Conservation (phyloP, 2,797 vertebrate species). For the Enteromius thamalakanensis region DNA sequence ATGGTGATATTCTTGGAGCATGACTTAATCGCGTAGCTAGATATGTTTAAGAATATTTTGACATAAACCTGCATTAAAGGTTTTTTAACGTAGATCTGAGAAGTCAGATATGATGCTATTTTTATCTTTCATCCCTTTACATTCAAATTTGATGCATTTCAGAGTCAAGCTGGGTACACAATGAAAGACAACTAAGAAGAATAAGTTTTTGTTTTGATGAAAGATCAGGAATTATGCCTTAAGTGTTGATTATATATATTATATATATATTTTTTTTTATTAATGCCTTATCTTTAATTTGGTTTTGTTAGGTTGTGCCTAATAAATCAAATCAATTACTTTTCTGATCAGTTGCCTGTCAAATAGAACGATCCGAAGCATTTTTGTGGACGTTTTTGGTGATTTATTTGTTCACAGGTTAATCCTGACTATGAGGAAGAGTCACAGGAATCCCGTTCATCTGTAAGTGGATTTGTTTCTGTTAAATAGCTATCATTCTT, state of each 20-base stretch:
- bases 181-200: not conserved
- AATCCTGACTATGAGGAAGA: slow-evolving; percentile 82
- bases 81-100: not conserved
- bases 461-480: slow-evolving; percentile 67
- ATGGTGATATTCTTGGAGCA: slow-evolving; percentile 1
- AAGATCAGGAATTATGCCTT: not conserved
- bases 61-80: not conserved
- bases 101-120: not conserved
- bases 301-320: not conserved
- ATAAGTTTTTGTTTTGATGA: not conserved
- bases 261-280: not conserved
- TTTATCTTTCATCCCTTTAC: not conserved
- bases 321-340: not conserved
- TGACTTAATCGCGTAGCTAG: not conserved
- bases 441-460: slow-evolving; percentile 74
- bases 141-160: not conserved
- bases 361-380: not conserved
- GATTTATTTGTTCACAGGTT: slow-evolving; percentile 67
- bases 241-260: not conserved
- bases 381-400: not conserved
- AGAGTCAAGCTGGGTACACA: not conserved
- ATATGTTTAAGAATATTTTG: not conserved
- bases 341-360: not conserved
- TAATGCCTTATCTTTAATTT: not conserved
- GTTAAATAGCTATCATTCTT: not conserved